These are phyloP conservation scores for Neotoma lepida DNA, from an alignment of 2,113 vertebrate genomes.

Conservation along the genomic window DNA sequence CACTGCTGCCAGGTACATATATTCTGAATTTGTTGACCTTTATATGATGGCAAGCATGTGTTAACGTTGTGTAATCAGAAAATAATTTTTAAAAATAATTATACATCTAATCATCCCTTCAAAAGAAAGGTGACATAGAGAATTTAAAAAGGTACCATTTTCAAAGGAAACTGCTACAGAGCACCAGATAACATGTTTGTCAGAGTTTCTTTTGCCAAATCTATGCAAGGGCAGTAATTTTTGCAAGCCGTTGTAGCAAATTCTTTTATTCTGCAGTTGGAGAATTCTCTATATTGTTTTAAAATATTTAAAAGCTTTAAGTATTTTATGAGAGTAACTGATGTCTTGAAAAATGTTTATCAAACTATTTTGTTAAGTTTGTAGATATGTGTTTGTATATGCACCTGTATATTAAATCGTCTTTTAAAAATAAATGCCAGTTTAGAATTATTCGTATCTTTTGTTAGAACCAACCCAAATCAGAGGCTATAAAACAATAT, in stretches of 20 bases:
- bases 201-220: slow-evolving; percentile 9
- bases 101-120: slow-evolving; percentile 24
- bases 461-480: not conserved
- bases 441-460: not conserved
- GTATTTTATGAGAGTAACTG: not conserved
- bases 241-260: not conserved
- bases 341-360: not conserved
- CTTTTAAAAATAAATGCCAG: not conserved
- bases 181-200: slow-evolving; percentile 1
- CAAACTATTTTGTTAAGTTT: not conserved
- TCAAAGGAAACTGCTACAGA: not conserved
- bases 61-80: not conserved
- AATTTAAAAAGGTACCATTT: not conserved
- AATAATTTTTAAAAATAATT: slow-evolving; percentile 64
- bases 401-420: not conserved
- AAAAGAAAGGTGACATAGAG: slow-evolving; percentile 30
- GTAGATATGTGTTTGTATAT: not conserved
- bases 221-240: not conserved
- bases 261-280: not conserved
- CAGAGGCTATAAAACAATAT: not conserved
- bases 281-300: slow-evolving; percentile 24
- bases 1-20: not conserved
- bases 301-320: slow-evolving; percentile 19
- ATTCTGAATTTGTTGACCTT: slow-evolving; percentile 54
- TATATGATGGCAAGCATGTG: slow-evolving; percentile 10